These are phyloP conservation scores for Poeciliopsis turrubarensis DNA, from an alignment of 2,113 vertebrate species.

Conservation along the genomic window DNA sequence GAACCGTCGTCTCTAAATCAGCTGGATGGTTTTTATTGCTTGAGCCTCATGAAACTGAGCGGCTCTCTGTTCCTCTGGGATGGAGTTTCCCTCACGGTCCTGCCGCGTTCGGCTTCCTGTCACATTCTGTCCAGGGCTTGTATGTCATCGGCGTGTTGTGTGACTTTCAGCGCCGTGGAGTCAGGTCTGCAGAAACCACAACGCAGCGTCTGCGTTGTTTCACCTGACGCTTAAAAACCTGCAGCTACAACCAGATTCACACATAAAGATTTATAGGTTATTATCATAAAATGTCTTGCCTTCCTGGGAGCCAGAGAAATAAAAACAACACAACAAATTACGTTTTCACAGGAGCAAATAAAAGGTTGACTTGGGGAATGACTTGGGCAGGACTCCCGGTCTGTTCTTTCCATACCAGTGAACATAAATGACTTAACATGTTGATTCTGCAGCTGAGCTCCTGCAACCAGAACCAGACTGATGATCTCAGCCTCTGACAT, in stretches of 20 bases:
- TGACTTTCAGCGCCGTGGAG: slow-evolving; percentile 29
- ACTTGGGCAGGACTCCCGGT: too few species aligned
- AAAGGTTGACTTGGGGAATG: too few species aligned
- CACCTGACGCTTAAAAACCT: background rate
- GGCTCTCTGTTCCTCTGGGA: background rate
- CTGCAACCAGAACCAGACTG: background rate
- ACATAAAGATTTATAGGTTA: background rate
- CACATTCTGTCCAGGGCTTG: background rate
- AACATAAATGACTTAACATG: too few species aligned
- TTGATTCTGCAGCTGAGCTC: background rate
- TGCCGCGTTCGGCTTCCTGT: background rate
- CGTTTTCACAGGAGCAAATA: too few species aligned
- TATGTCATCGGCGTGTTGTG: slow-evolving; percentile 12
- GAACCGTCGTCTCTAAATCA: background rate
- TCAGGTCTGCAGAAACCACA: slow-evolving; percentile 17
- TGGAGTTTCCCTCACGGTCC: background rate
- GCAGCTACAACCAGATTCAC: background rate
- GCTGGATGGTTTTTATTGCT: background rate
- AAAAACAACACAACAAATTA: background rate
- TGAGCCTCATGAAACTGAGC: background rate
- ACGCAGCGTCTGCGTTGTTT: background rate
- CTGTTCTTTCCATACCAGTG: too few species aligned
- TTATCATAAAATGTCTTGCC: background rate
- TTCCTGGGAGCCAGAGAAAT: background rate
- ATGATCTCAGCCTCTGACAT: background rate